Conservation (phyloP, 2,113 vertebrate genomes). For the Orycteropus afer region DNA sequence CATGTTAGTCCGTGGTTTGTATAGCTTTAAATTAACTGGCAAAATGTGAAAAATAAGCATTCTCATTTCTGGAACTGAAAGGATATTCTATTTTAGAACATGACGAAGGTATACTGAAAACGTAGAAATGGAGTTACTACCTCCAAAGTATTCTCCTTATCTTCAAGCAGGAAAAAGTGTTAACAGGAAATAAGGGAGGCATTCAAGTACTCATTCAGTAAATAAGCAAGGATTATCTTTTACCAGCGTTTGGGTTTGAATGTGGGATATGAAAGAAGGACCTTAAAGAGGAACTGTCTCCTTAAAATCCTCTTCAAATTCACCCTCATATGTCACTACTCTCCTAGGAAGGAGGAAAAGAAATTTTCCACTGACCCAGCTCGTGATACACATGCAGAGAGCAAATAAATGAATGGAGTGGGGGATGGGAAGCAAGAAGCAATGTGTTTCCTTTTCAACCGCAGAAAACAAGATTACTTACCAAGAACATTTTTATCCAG, state of each 20-base stretch:
- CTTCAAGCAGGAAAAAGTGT: slow-evolving; percentile 7
- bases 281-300: not conserved
- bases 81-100: not conserved
- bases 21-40: not conserved
- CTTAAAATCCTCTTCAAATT: not conserved
- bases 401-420: slow-evolving; percentile 55
- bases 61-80: not conserved
- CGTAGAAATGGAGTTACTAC: not conserved
- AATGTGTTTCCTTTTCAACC: not conserved
- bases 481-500: slow-evolving; percentile 40
- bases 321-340: not conserved
- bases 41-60: not conserved
- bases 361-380: slow-evolving; percentile 56
- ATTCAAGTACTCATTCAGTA: not conserved
- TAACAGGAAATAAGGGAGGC: not conserved
- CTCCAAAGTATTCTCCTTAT: not conserved
- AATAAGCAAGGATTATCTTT: not conserved
- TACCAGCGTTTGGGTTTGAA: not conserved
- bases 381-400: slow-evolving; percentile 76
- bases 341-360: slow-evolving; percentile 48
- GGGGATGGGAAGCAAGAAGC: slow-evolving; percentile 26
- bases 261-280: not conserved
- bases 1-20: not conserved
- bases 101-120: not conserved
- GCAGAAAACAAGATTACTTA: slow-evolving; percentile 57